These are phyloP conservation scores for Polyommatus icarus DNA, from an alignment of 2,888 invertebrate species.

Conservation along the genomic window DNA sequence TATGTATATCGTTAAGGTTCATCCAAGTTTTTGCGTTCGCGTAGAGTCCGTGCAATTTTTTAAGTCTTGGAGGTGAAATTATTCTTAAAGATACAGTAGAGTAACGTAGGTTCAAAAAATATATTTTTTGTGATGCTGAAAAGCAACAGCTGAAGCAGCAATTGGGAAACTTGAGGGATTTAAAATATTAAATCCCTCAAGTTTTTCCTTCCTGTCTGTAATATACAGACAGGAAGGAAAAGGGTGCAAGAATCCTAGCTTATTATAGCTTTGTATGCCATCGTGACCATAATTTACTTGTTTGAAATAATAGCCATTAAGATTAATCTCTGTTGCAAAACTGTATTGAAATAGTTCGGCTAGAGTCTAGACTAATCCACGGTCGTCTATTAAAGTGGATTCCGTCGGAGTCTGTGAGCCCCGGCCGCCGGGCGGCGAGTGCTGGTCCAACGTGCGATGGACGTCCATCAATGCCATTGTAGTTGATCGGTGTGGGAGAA, in stretches of 20 bases:
- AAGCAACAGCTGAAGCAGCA: no score
- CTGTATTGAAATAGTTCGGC: neutral
- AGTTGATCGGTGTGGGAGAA: slow-evolving; percentile 52
- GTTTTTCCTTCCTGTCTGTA: no score
- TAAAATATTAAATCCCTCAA: no score
- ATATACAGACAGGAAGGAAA: no score
- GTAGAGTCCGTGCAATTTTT: slow-evolving; percentile 24
- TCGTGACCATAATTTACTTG: neutral
- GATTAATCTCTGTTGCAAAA: neutral
- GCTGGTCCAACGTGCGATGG: neutral
- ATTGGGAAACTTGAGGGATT: no score
- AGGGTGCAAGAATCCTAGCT: no score
- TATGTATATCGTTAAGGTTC: slow-evolving; percentile 32
- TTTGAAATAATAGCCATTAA: neutral
- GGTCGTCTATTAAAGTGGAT: slow-evolving; percentile 12
- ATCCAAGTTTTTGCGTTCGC: slow-evolving; percentile 47
- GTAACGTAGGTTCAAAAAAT: no score
- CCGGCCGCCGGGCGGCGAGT: neutral
- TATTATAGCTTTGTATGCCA: no score
- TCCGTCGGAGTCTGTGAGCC: neutral
- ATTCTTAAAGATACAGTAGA: neutral
- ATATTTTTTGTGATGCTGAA: no score
- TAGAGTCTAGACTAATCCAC: neutral
- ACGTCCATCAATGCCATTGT: slow-evolving; percentile 45
- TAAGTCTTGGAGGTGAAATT: neutral